Base-by-base conservation (phyloP, 2,888 invertebrate genomes). In the Pandemis heparana region DNA sequence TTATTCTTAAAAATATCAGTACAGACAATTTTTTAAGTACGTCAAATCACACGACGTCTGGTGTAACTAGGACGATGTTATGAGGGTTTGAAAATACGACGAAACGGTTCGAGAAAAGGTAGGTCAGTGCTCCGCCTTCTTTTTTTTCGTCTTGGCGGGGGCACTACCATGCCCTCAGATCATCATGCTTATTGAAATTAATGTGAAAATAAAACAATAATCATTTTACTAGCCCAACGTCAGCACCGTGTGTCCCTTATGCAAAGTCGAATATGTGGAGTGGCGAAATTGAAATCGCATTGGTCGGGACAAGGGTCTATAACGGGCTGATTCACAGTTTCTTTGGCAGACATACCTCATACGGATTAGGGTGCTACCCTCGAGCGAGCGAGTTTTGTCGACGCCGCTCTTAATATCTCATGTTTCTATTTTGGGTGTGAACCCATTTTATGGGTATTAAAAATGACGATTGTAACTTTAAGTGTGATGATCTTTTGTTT, bases 251-350 rank as follows among this genome's bases (percentile, higher is more conserved):
- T 79, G 78, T 78, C 76, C 61, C 46, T 32, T 67, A 79, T 79
- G 77, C 81, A 83, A 85, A 87, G 81, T 81, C 77, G 82, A 85
- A 82, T 82, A 82, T 83, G 84, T 86, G 83, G 82, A 87, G 84
- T 84, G 85, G 84, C 82, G 81, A 85, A 89, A 88, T 88, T 87
- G 87, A 88, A 89, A 86, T 87, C 87, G 85, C 85, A 86, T 88
- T 84, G 85, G 81, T 71, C 75, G 79, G 80, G 86, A 79, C 79
- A 79, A 75, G 80, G 73, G 75, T 75, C 65, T 56, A 23, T 48
- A 23, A 63, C 63, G 60, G 68, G 73, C 78, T 79, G 82, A 79
- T 82, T 83, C 81, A 80, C 76, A 77, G 77, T 83, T 84, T 85
- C 86, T 88, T 86, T 79, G 76, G 82, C 74, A 76, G 79, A 48